Evolutionary conservation across 2,888 invertebrate genomes (phyloP).

Genomic region (Glaucopsyche alexis): DNA sequence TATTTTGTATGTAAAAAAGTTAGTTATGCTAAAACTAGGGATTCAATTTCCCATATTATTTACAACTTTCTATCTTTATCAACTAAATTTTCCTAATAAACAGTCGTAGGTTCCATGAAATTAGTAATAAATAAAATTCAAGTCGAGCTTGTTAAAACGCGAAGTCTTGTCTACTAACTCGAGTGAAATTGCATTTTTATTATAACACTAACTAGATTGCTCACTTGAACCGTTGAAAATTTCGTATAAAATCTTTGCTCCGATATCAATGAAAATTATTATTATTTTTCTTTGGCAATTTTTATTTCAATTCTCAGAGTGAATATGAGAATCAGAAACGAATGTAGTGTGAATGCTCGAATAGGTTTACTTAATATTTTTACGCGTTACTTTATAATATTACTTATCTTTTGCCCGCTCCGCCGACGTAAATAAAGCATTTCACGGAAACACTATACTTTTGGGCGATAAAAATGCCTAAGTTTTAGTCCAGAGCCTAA

Average conservation of each 20-base stretch:
- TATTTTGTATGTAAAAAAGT: no score
- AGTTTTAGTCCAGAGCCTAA: no score
- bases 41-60: not conserved
- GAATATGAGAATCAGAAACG: not conserved
- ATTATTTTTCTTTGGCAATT: not conserved
- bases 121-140: constrained; percentile 9
- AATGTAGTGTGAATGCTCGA: not conserved
- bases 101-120: not conserved
- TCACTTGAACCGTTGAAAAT: constrained; percentile 21
- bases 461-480: no score
- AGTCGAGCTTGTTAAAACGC: constrained; percentile 24
- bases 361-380: not conserved
- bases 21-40: not conserved
- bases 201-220: constrained; percentile 34
- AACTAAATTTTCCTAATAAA: no score
- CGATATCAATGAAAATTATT: not conserved
- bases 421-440: no score
- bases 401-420: no score
- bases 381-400: no score
- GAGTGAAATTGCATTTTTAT: constrained; percentile 35
- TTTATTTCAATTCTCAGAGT: not conserved
- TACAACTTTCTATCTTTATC: not conserved
- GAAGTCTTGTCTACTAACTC: constrained; percentile 32
- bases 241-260: not conserved
- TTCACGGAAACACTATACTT: no score